Conservation (phyloP, 30 jellyfish, hydroid and myxozoan species). For the Cassiopea andromeda region DNA sequence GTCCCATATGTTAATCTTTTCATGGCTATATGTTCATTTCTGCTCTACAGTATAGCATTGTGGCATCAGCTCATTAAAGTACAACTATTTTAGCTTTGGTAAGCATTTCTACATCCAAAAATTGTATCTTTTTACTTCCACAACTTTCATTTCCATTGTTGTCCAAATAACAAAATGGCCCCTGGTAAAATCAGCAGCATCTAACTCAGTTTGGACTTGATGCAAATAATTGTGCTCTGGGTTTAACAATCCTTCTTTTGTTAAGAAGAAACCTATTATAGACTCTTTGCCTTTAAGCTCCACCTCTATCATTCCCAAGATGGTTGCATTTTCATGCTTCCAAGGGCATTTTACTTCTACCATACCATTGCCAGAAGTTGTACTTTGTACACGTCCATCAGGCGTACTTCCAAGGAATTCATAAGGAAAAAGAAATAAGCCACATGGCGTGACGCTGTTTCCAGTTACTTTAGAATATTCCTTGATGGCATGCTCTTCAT, state of each 20-base stretch:
- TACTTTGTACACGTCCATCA: slow-evolving; percentile 18
- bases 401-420: slow-evolving; percentile 46
- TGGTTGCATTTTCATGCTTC: slow-evolving; percentile 19
- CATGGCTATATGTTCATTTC: neutral
- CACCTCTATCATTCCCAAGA: slow-evolving; percentile 2
- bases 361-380: neutral
- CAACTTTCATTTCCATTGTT: neutral
- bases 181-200: slow-evolving; percentile 8
- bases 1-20: no score
- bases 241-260: slow-evolving; percentile 11
- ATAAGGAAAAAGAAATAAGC: slow-evolving; percentile 48
- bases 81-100: slow-evolving; percentile 10
- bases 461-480: slow-evolving; percentile 31
- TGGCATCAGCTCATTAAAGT: slow-evolving; percentile 18
- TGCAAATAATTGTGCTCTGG: slow-evolving; percentile 28
- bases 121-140: neutral
- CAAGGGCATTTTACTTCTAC: slow-evolving; percentile 22
- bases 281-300: neutral
- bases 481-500: slow-evolving; percentile 32
- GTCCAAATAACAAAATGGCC: slow-evolving; percentile 35
- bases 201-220: slow-evolving; percentile 28
- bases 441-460: slow-evolving; percentile 29
- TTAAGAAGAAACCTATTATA: neutral
- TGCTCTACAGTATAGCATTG: slow-evolving; percentile 1
- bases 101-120: no score